Percentiles rank a stretch among this genome's conserved stretches.
Evolutionary conservation across 2,113 vertebrate species (phyloP).

Genomic region (Thermophis baileyi): DNA sequence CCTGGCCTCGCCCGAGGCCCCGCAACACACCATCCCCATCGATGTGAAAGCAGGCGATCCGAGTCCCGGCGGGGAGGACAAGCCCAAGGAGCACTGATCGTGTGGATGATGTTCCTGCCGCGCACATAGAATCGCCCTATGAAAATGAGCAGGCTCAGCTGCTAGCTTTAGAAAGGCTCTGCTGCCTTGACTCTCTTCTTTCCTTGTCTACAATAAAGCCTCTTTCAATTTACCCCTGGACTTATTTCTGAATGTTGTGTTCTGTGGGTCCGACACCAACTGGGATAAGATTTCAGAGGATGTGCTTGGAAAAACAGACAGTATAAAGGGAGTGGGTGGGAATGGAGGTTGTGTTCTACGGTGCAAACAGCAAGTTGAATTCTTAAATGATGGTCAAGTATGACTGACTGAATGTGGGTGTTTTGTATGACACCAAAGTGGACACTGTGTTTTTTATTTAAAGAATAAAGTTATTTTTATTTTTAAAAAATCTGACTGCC

Average conservation of each 20-base stretch:
- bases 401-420: neutral
- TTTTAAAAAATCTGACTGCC: neutral
- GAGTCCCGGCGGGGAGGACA: neutral
- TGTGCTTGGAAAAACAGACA: neutral
- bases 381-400: too few relatives aligned
- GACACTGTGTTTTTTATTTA: neutral
- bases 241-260: neutral
- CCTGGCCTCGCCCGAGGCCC: neutral
- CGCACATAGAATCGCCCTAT: neutral
- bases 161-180: neutral
- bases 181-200: neutral
- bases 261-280: neutral
- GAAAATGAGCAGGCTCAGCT: neutral
- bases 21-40: neutral
- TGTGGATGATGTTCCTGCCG: accelerated
- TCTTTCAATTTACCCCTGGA: neutral
- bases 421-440: neutral
- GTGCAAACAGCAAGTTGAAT: neutral
- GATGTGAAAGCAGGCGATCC: neutral
- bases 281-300: neutral
- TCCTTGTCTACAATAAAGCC: neutral
- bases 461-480: neutral
- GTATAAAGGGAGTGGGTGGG: neutral
- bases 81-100: neutral
- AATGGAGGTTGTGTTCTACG: too few relatives aligned